Conservation (phyloP, 92 coral and sea anemone genomes). For the Bergia sp. region DNA sequence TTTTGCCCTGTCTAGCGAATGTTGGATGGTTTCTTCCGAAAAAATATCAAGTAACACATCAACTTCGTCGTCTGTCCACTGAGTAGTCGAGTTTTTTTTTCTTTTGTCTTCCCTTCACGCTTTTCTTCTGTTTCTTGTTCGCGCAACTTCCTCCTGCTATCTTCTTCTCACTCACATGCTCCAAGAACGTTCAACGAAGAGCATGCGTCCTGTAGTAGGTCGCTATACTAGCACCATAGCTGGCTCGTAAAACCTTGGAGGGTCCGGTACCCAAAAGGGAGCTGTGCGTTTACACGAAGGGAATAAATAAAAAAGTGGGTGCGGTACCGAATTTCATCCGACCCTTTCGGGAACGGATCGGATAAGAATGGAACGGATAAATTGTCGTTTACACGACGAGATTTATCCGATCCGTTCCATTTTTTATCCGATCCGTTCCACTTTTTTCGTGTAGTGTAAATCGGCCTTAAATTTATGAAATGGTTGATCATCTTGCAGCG, state of each 20-base stretch:
- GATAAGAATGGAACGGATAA: not conserved
- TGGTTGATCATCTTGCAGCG: too few relatives aligned
- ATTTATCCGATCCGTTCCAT: not conserved
- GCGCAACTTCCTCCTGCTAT: not conserved
- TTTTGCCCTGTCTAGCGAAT: slow-evolving; percentile 7
- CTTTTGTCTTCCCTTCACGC: not conserved
- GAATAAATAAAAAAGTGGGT: not conserved
- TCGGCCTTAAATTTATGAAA: not conserved
- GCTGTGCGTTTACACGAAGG: not conserved
- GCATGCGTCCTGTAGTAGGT: slow-evolving; percentile 36
- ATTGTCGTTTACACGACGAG: not conserved
- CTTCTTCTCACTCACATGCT: not conserved
- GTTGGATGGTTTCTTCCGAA: slow-evolving; percentile 9
- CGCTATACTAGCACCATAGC: slow-evolving; percentile 31
- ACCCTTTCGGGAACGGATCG: not conserved
- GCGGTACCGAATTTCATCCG: slow-evolving; percentile 7
- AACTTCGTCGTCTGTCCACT: slow-evolving; percentile 9
- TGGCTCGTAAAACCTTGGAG: slow-evolving; percentile 7
- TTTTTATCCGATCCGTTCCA: not conserved
- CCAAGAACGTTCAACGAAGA: slow-evolving; percentile 5
- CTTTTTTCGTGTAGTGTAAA: not conserved
- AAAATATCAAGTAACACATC: slow-evolving; percentile 6
- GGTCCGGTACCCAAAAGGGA: slow-evolving; percentile 24
- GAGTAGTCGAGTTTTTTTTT: not conserved
- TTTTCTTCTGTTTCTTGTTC: slow-evolving; percentile 5